Percentiles rank a stretch among this genome's conserved stretches.
phyloP scores from a whole-genome alignment of 2,797 vertebrate genomes.

The Molossus alvarezi region DNA sequence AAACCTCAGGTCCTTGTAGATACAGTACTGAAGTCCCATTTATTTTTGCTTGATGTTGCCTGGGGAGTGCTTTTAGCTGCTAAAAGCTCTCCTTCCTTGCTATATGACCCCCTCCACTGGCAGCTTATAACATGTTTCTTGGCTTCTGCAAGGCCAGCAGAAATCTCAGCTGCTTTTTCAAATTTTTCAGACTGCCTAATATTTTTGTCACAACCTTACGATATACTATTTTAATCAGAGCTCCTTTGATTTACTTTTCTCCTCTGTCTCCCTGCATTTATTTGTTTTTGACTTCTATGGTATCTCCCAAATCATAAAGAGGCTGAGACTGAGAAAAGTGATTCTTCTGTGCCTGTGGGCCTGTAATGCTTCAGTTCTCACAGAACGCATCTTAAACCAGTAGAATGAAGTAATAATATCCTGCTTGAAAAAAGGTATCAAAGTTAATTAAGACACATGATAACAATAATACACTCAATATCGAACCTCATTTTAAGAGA shows the following conservation, averaged over 20 bases:
- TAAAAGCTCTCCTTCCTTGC: neutral
- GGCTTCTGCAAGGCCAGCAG: neutral
- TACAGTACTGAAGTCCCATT: neutral
- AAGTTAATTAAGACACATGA: conserved; percentile 52
- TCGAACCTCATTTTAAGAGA: neutral
- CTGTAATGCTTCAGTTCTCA: neutral
- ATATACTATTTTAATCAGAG: neutral
- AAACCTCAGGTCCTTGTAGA: neutral
- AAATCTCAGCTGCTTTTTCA: conserved; percentile 16
- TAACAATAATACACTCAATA: neutral
- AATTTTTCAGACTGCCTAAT: neutral
- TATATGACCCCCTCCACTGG: neutral
- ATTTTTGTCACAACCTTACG: neutral
- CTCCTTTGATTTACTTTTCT: neutral
- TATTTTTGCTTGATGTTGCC: neutral
- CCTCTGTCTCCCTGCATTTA: neutral
- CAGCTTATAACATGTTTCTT: neutral
- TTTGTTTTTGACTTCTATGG: neutral
- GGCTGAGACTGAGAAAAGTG: neutral
- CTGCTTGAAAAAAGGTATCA: neutral
- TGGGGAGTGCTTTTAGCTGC: neutral
- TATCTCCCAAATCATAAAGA: conserved; percentile 26
- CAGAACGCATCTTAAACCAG: neutral
- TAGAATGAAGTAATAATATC: conserved; percentile 5
- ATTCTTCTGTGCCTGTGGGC: neutral